Evolutionary conservation across 2,888 invertebrate species (phyloP).

Genomic region (Drosophila neutralis): DNA sequence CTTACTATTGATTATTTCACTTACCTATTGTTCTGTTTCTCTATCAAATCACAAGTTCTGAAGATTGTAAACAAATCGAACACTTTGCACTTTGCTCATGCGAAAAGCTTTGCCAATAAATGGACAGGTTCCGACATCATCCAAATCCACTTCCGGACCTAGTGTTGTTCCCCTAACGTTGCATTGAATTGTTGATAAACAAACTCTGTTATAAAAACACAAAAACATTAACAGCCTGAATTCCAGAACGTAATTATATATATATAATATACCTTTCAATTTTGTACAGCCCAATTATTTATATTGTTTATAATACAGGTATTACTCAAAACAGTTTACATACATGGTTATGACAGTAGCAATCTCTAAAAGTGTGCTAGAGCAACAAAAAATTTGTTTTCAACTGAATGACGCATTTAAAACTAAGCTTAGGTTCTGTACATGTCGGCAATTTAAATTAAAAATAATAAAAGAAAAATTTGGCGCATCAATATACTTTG

Average conservation of each 20-base stretch:
- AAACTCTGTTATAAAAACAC: conserved; percentile 27
- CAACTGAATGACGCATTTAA: conserved; percentile 24
- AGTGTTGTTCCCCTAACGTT: conserved; percentile 33
- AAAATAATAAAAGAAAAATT: conserved; percentile 20
- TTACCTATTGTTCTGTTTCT: conserved; percentile 21
- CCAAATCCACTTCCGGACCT: conserved; percentile 43
- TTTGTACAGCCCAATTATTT: neutral
- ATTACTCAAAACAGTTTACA: conserved; percentile 2
- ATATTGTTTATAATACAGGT: neutral
- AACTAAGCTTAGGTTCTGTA: conserved; percentile 11
- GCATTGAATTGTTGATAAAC: conserved; percentile 18
- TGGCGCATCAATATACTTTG: neutral
- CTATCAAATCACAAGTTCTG: conserved; percentile 49
- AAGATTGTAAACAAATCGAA: conserved; percentile 39
- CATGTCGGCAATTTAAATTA: conserved; percentile 14
- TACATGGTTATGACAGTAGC: neutral
- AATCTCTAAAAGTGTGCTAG: neutral
- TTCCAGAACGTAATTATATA: conserved; percentile 7
- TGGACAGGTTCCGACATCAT: conserved; percentile 9
- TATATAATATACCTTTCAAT: neutral
- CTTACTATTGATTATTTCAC: neutral
- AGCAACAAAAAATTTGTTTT: neutral
- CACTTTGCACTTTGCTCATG: conserved; percentile 45
- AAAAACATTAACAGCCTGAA: conserved; percentile 5
- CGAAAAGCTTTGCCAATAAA: conserved; percentile 56